Evolutionary conservation across 2,797 vertebrate genomes (phyloP).

Genomic region (Pangasius djambal): DNA sequence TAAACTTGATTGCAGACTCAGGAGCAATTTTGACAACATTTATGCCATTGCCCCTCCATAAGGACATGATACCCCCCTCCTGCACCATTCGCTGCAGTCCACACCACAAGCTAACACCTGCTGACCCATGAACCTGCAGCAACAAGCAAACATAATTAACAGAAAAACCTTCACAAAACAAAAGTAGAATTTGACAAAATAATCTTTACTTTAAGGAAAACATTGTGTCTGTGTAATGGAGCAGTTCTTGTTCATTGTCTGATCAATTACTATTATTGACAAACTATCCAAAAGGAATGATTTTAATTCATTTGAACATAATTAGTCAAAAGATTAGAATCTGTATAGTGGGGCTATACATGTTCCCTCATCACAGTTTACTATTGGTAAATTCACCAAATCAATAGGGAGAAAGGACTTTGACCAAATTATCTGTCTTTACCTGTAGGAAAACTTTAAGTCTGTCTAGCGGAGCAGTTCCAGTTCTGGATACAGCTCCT

Average conservation of each 20-base stretch:
- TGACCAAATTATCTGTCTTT: background rate
- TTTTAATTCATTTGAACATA: background rate
- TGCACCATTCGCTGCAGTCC: constrained; percentile 76
- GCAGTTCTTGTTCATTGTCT: background rate
- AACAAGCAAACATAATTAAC: background rate
- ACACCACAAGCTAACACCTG: constrained; percentile 72
- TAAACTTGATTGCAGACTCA: constrained; percentile 86
- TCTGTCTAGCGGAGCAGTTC: constrained; percentile 91
- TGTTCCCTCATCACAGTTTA: background rate
- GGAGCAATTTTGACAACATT: constrained; percentile 88
- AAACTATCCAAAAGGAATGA: background rate
- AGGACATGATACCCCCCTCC: constrained; percentile 76
- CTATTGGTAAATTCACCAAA: background rate
- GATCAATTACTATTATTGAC: background rate
- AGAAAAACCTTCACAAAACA: background rate
- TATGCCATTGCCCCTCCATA: constrained; percentile 86
- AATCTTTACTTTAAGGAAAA: background rate
- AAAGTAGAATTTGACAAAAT: background rate
- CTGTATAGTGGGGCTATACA: background rate
- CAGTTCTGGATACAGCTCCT: constrained; percentile 90
- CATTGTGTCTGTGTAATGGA: background rate
- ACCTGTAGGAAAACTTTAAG: constrained; percentile 96
- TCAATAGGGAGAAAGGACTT: background rate
- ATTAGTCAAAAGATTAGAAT: background rate
- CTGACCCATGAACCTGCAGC: constrained; percentile 70